phyloP scores from a whole-genome alignment of 2,797 vertebrate genomes.

The Pteronotus mesoamericanus region DNA sequence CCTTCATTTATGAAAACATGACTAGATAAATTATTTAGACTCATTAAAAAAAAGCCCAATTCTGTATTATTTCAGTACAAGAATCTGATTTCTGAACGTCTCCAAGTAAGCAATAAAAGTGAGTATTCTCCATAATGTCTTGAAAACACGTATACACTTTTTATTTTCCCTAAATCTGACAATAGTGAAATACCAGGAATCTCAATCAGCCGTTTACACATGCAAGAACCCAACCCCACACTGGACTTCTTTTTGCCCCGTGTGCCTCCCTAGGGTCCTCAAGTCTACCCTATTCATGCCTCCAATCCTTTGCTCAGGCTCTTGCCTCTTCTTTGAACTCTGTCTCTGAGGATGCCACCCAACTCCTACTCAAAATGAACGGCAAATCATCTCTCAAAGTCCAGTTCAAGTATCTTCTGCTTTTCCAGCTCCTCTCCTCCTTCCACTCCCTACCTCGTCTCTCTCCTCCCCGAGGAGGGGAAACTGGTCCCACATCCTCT shows the following conservation, averaged over 20 bases:
- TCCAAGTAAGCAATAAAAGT: neutral
- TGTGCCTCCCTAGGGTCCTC: neutral
- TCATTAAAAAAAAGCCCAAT: neutral
- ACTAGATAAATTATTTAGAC: neutral
- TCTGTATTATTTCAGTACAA: neutral
- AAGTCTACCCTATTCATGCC: neutral
- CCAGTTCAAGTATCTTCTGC: neutral
- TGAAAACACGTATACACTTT: neutral
- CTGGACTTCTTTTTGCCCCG: neutral
- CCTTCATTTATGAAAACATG: conserved; percentile 2
- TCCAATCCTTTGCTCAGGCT: neutral
- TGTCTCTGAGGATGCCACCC: neutral
- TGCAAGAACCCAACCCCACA: neutral
- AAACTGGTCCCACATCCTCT: neutral
- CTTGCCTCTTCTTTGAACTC: neutral
- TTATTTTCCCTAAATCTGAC: neutral
- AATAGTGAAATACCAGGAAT: neutral
- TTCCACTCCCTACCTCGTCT: neutral
- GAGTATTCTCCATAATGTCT: neutral
- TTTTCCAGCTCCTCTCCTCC: neutral
- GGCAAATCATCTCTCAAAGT: neutral
- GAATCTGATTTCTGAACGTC: neutral
- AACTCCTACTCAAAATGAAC: neutral
- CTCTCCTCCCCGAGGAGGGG: neutral
- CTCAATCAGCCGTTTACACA: neutral